Base-by-base conservation (phyloP, 2,113 vertebrate genomes). In the Phalacrocorax aristotelis region DNA sequence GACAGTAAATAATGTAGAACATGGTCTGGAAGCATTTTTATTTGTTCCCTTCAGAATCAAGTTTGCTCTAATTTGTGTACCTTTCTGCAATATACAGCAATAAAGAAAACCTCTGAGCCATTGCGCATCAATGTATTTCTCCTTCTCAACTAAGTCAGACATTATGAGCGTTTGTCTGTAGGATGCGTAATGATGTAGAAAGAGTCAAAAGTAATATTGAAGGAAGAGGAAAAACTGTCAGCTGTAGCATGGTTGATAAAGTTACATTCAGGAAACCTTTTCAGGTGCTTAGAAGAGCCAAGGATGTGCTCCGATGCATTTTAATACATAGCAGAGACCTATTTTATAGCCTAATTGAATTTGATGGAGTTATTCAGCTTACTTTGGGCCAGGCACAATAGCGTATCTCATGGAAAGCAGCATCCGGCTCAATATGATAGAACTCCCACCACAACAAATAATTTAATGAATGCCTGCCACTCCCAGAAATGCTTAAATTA, bases 401-500 rank as follows among this genome's bases (percentile, higher is more conserved):
- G 83, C 49, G 83, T 88, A 75, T 84, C 60, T 90, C 78, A 84
- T 38, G 36, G 57, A 93, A 95, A 90, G 68, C 58, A 81, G 78
- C 91, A 96, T 94, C 93, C 96, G 93, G 75, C 42, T 78, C 72
- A 77, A 54, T 27, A 89, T 62, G 76, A 95, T 94, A 94, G 70
- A 94, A 88, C 42, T 92, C 44, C 49, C 64, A 93, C 29, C 48
- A 66, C 62, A 95, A 95, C 38, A 93, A 96, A 94, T 87, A 93
- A 87, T 79, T 83, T 93, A 94, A 88, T 72, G 86, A 95, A 90
- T 87, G 51, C 48, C 42, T 32, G 62, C 75, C 36, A 58, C 77
- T 91, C 83, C 89, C 93, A 96, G 65, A 91, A 55, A 51, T 54
- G 46, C 70, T 95, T 95, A 91, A 92, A 89, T 96, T 93, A 78